Base-by-base conservation (phyloP, 2,888 invertebrate genomes). In the Rhamphomyia laevipes region DNA sequence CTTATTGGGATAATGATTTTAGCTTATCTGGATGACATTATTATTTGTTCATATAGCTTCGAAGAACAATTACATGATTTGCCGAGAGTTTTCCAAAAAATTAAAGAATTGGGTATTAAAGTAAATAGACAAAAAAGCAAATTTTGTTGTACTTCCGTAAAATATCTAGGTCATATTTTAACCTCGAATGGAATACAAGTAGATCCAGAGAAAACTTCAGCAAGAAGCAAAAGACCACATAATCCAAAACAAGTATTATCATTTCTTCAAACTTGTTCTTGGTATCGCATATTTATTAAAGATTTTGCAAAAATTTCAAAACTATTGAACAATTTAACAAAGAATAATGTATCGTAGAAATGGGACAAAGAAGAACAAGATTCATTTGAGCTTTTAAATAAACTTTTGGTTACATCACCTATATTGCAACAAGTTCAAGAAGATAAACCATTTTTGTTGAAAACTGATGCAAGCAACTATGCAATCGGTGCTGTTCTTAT, bases 201-300 rank as follows among this genome's bases (percentile, higher is more conserved):
- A 7, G 56, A 56, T 47, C 35, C 46, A 15, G 47, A 52, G n/a
- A 52, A 55, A 50, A 37, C 46, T 5, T 21, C 23, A 18, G 51
- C 51, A 16, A 52, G 54, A 17, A 2, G 23, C 23, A 46, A 48
- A 23, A 23, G 55, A 16, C 58, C 57, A 0, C 45, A 45, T 38
- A 60, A 59, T 31, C n/a, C 58, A 5, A 60, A 59, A 47, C 58
- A 61, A 27, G 18, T 53, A 2, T 11, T 51, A 31, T 52, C 45
- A 2, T 63, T 64, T 33, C 40, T 64, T 4, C 61, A 63, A 50
- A 61, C 55, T 5, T 54, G 55, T n/a, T 58, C 57, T 0, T 65
- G 63, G 62, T 64, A 59, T 43, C 42, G 60, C n/a, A n/a, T n/a
- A n/a, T n/a, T n/a, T n/a, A n/a, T n/a, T n/a, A n/a, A n/a, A n/a